These are phyloP conservation scores for Campoletis sonorensis DNA, from an alignment of 1,140 invertebrate genomes.

Conservation along the genomic window DNA sequence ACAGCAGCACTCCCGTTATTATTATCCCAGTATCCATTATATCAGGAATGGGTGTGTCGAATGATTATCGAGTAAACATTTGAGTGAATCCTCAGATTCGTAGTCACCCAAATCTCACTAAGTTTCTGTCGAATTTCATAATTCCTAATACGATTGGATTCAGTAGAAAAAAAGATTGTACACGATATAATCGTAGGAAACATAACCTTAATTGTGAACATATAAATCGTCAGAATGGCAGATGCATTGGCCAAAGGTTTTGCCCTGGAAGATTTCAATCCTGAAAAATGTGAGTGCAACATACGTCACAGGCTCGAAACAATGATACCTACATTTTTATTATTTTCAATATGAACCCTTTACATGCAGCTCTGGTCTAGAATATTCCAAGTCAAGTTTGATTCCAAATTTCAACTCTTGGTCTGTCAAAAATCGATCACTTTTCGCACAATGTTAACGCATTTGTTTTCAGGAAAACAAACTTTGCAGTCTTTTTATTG, in stretches of 20 bases:
- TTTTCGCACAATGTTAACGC: neutral
- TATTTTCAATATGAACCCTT: no score
- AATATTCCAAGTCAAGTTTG: no score
- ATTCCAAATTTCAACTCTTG: no score
- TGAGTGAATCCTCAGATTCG: neutral
- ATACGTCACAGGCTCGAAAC: neutral
- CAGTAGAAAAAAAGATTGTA: neutral
- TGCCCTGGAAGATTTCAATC: conserved; percentile 72
- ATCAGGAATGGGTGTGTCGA: neutral
- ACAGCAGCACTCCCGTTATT: neutral
- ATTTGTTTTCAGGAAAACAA: neutral
- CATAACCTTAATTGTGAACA: conserved; percentile 12
- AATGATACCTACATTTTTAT: no score
- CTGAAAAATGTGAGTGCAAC: conserved; percentile 75
- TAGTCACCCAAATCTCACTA: neutral
- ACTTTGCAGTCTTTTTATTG: neutral
- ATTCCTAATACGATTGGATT: neutral
- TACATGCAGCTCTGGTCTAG: no score
- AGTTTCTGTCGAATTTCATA: neutral
- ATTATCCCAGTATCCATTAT: neutral
- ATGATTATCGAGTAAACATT: conserved; percentile 38
- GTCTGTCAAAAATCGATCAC: no score
- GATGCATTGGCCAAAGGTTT: conserved; percentile 67
- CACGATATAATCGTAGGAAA: conserved; percentile 37
- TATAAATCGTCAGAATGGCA: conserved; percentile 61